Evolutionary conservation across 1,140 invertebrate species (phyloP), one percentile per base, ranked within the genome.

Genomic region (Lamellibrachia luymesi): DNA sequence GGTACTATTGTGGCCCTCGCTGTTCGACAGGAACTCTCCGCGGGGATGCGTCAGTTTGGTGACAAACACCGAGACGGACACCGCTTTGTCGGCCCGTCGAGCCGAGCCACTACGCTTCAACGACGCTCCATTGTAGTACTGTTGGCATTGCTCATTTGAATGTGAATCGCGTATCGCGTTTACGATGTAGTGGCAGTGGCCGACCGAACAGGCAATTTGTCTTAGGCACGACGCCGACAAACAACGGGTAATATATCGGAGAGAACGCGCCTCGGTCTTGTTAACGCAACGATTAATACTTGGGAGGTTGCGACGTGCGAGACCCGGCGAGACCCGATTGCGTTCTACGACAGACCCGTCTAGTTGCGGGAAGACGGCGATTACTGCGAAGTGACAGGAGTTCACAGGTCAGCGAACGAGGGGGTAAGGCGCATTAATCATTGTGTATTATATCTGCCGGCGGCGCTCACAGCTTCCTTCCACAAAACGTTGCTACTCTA

Each of bases 361-460:
- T 80, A 80, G 64, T 8, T 80, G 17, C 64, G 13, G 13, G 64
- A 80, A 80, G 64, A 80, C 13, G 64, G 13, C 64, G 64, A 80
- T 80, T 80, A 80, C 64, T 22, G 64, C 64, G 13, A 80, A 80
- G 64, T 80, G 64, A 80, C 64, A 80, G 64, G 64, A 80, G 64
- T 80, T 80, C 64, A 80, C 64, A 80, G 64, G 64, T 80, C 64
- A 80, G 6, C 64, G 64, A 80, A 22, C 64, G 64, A 80, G 64
- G 64, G 64, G 64, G 64, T 80, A 80, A 80, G 64, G 64, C 64
- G 64, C 64, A 80, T 80, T 80, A 80, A 80, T 80, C 64, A 80
- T 80, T 80, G 64, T 80, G 64, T 80, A 80, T 80, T 80, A 80
- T 80, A 80, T 2, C 64, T 80, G 64, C 64, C 64, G 64, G 8